Conservation (phyloP, 2,888 invertebrate species). For the Pristionchus fissidentatus region DNA sequence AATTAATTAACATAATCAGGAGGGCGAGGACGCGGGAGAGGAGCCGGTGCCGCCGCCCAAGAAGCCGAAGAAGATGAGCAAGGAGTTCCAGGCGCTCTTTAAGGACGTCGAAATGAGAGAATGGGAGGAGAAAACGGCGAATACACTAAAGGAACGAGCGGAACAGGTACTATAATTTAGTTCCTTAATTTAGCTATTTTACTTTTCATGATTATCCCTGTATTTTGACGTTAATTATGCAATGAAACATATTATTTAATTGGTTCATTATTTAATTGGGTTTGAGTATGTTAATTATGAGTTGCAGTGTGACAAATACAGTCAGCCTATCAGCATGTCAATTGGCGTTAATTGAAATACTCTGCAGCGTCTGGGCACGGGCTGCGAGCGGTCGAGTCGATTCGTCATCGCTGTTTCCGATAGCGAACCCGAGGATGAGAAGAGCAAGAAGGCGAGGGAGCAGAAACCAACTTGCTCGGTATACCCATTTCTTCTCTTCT, state of each 20-base stretch:
- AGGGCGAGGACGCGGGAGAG: not conserved
- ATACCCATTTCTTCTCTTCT: too few species aligned
- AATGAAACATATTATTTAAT: not conserved
- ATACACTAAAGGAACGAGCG: not conserved
- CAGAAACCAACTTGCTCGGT: too few species aligned
- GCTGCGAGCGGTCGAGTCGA: not conserved
- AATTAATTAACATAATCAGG: not conserved
- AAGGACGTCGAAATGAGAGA: constrained; percentile 4
- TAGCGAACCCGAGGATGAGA: not conserved
- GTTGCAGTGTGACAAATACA: not conserved
- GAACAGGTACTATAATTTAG: too few species aligned
- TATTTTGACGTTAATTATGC: too few species aligned
- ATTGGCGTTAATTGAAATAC: not conserved
- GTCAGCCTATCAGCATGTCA: not conserved
- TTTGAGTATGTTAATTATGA: not conserved
- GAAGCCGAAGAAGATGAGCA: not conserved
- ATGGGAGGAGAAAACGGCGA: not conserved
- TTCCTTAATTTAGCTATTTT: too few species aligned
- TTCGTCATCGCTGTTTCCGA: not conserved
- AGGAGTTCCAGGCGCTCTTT: not conserved
- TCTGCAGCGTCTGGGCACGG: not conserved
- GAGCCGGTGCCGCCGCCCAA: not conserved
- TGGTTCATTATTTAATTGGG: not conserved
- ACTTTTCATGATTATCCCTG: too few species aligned
- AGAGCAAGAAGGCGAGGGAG: not conserved